These are phyloP conservation scores for Bactericera cockerelli DNA, from an alignment of 1,140 invertebrate species.

Conservation along the genomic window DNA sequence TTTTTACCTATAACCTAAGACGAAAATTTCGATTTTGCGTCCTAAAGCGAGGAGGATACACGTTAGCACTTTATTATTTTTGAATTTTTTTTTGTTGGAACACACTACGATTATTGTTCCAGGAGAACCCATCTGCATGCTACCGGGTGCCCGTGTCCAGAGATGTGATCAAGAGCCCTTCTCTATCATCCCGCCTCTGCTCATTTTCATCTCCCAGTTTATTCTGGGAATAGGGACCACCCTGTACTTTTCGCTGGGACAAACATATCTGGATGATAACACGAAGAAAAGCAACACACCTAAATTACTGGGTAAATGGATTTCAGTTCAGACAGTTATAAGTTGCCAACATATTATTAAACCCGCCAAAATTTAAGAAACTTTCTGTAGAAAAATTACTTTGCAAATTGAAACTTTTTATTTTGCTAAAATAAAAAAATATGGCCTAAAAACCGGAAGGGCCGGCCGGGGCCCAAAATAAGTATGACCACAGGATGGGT, in stretches of 20 bases:
- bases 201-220: slow-evolving; percentile 51
- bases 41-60: too few relatives aligned
- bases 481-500: too few relatives aligned
- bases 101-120: too few relatives aligned
- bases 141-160: neutral
- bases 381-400: too few relatives aligned
- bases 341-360: neutral
- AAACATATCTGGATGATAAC: slow-evolving; percentile 53
- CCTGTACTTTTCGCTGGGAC: slow-evolving; percentile 46
- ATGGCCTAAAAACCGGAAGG: too few relatives aligned
- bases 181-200: slow-evolving; percentile 32
- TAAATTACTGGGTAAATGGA: slow-evolving; percentile 35
- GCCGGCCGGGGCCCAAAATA: too few relatives aligned
- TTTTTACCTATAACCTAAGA: too few relatives aligned
- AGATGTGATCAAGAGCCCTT: slow-evolving; percentile 8
- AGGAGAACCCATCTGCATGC: neutral
- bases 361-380: neutral
- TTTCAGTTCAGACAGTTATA: slow-evolving; percentile 5
- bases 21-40: too few relatives aligned
- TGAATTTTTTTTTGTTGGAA: too few relatives aligned
- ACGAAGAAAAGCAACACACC: slow-evolving; percentile 49
- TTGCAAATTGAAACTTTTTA: too few relatives aligned
- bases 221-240: slow-evolving; percentile 50
- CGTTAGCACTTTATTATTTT: too few relatives aligned
- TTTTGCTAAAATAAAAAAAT: too few relatives aligned